phyloP scores from a whole-genome alignment of 2,113 vertebrate genomes.

The Mormoops blainvillei region DNA sequence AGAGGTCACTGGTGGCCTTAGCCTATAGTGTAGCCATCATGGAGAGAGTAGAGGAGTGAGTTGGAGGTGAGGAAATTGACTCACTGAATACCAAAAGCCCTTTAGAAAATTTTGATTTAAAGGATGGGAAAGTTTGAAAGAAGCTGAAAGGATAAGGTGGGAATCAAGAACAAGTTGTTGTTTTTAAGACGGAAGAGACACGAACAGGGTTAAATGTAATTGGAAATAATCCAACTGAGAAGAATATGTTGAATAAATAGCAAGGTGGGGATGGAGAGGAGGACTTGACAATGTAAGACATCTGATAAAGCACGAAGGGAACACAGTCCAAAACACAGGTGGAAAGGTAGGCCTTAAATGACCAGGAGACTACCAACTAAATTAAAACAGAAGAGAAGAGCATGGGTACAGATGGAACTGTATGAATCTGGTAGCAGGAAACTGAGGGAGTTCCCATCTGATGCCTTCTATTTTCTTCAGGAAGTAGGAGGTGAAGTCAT shows the following conservation, averaged over 20 bases:
- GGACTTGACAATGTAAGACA: not conserved
- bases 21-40: not conserved
- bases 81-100: not conserved
- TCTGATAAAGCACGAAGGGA: not conserved
- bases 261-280: not conserved
- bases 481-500: conserved; percentile 70
- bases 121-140: not conserved
- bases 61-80: not conserved
- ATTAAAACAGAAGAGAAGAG: conserved; percentile 20
- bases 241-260: not conserved
- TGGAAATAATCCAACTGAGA: not conserved
- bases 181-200: conserved; percentile 5
- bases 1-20: not conserved
- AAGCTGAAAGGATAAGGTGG: not conserved
- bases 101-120: not conserved
- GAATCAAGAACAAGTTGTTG: not conserved
- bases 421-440: conserved; percentile 32
- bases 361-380: not conserved
- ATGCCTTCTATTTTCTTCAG: conserved; percentile 68
- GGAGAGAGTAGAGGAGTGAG: not conserved
- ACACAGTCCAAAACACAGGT: not conserved
- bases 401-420: conserved; percentile 1
- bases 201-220: not conserved
- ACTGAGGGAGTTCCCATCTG: conserved; percentile 64
- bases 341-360: not conserved